phyloP scores from a whole-genome alignment of 2,113 vertebrate species.

The Piliocolobus tephrosceles region DNA sequence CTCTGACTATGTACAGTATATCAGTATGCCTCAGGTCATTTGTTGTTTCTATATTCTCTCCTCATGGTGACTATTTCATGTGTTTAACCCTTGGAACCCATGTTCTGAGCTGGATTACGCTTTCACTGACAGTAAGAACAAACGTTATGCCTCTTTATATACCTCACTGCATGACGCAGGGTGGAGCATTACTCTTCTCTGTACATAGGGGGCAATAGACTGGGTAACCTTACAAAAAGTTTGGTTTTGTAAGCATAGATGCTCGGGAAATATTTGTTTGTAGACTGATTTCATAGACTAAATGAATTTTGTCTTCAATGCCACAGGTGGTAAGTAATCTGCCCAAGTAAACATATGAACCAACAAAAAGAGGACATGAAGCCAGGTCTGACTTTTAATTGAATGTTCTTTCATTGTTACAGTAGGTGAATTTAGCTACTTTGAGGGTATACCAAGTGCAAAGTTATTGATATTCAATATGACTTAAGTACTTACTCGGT shows the following conservation, averaged over 20 bases:
- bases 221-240: background rate
- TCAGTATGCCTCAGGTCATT: too few species aligned
- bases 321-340: background rate
- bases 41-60: background rate
- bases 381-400: background rate
- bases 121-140: background rate
- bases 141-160: background rate
- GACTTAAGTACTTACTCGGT: background rate
- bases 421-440: background rate
- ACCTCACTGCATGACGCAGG: background rate
- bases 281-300: background rate
- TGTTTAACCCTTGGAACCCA: background rate
- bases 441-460: background rate
- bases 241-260: background rate
- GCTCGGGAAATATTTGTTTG: background rate
- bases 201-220: background rate
- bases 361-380: background rate
- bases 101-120: background rate
- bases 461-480: background rate
- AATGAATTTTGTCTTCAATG: background rate
- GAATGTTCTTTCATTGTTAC: background rate
- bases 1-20: accelerated
- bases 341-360: background rate
- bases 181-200: background rate
- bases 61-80: background rate